Conservation (phyloP, 2,797 vertebrate species). For the Mallotus villosus region DNA sequence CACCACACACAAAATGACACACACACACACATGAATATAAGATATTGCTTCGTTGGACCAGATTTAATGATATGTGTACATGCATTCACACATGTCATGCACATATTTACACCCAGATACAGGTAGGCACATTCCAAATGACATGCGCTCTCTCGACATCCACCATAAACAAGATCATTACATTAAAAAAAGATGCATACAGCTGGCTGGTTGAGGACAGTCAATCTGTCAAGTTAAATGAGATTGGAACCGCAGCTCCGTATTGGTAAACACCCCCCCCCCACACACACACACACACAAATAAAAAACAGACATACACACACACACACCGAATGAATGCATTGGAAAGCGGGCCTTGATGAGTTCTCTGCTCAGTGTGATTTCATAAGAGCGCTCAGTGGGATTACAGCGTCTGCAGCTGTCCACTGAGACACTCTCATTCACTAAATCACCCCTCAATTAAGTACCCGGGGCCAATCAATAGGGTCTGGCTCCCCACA, state of each 20-base stretch:
- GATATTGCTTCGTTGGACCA: too few relatives aligned
- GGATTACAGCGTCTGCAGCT: slow-evolving; percentile 34
- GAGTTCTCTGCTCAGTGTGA: slow-evolving; percentile 31
- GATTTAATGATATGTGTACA: too few relatives aligned
- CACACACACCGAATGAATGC: slow-evolving; percentile 19
- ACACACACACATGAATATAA: slow-evolving; percentile 12
- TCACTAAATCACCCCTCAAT: slow-evolving; percentile 56
- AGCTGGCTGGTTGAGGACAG: background rate
- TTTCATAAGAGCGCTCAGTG: slow-evolving; percentile 38
- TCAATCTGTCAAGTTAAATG: slow-evolving; percentile 14
- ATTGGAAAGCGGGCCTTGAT: slow-evolving; percentile 37
- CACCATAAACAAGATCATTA: slow-evolving; percentile 10
- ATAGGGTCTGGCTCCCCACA: slow-evolving; percentile 12
- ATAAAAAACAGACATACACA: background rate
- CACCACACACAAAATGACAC: slow-evolving; percentile 9
- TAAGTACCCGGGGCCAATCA: slow-evolving; percentile 41
- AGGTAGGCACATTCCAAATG: background rate
- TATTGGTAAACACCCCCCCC: background rate
- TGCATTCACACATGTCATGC: background rate
- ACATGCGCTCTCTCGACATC: background rate
- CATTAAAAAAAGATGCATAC: background rate
- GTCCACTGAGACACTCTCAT: slow-evolving; percentile 43
- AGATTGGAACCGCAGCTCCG: background rate
- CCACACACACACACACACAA: background rate
- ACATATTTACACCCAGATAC: background rate